phyloP scores from a whole-genome alignment of 2,888 invertebrate genomes.

The Drosophila anomalipes region DNA sequence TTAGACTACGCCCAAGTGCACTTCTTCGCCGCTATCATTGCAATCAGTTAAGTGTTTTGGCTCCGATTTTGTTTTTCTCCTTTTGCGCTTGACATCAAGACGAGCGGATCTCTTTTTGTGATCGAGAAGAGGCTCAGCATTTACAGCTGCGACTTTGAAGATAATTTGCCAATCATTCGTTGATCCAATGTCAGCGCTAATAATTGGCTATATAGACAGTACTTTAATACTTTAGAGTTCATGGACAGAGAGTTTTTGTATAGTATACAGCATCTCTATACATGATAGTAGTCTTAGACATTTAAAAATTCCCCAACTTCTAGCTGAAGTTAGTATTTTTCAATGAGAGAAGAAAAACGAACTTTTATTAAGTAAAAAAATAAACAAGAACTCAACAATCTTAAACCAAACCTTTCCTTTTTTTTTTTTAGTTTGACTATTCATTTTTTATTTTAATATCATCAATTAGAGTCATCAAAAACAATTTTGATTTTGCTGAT shows the following conservation, averaged over 20 bases:
- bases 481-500: not conserved
- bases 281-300: not conserved
- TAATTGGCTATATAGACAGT: constrained; percentile 12
- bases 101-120: constrained; percentile 62
- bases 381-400: not conserved
- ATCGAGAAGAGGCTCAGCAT: constrained; percentile 9
- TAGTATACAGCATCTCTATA: not conserved
- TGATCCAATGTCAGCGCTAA: constrained; percentile 1
- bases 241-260: not conserved
- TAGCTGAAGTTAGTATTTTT: not conserved
- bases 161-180: constrained; percentile 2
- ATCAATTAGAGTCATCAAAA: not conserved
- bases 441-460: no score
- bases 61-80: not conserved
- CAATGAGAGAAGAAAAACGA: not conserved
- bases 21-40: constrained; percentile 43
- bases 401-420: not conserved
- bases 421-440: no score
- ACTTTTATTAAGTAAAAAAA: not conserved
- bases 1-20: constrained; percentile 35
- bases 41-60: constrained; percentile 72
- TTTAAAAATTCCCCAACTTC: not conserved
- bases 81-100: constrained; percentile 36
- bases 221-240: not conserved
- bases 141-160: constrained; percentile 26